These are phyloP conservation scores for Apodemus speciosus DNA, from an alignment of 2,113 vertebrate genomes.

Conservation along the genomic window DNA sequence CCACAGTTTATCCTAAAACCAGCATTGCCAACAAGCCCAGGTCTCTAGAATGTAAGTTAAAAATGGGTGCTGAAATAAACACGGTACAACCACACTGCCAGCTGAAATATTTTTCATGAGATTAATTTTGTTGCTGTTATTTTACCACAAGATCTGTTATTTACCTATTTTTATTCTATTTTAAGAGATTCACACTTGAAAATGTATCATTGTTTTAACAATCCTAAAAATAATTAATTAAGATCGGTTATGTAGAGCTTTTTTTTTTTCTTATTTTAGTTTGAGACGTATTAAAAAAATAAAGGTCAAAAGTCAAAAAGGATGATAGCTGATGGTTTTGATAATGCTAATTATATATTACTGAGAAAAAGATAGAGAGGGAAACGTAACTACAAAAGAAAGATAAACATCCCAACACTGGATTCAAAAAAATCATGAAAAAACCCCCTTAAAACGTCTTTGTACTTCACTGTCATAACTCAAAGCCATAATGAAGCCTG, in stretches of 20 bases:
- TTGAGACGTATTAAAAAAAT: slow-evolving; percentile 72
- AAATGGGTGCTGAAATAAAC: slow-evolving; percentile 52
- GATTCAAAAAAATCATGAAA: slow-evolving; percentile 82
- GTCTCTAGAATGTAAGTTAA: slow-evolving; percentile 43
- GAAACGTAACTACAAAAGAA: slow-evolving; percentile 88
- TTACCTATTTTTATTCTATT: slow-evolving; percentile 51
- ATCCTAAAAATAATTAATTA: slow-evolving; percentile 71
- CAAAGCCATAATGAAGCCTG: slow-evolving; percentile 89
- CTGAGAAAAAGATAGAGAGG: slow-evolving; percentile 89
- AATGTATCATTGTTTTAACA: slow-evolving; percentile 71
- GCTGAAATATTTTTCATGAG: slow-evolving; percentile 62
- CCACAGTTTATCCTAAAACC: slow-evolving; percentile 41
- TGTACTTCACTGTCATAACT: slow-evolving; percentile 88
- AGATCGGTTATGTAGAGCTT: slow-evolving; percentile 54
- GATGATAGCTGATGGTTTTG: slow-evolving; percentile 89
- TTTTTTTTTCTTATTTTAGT: slow-evolving; percentile 76
- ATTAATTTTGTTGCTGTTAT: slow-evolving; percentile 41
- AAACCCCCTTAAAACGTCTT: slow-evolving; percentile 85
- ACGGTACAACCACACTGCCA: not conserved
- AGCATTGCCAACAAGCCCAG: slow-evolving; percentile 49
- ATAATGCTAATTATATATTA: slow-evolving; percentile 90
- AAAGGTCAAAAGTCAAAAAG: slow-evolving; percentile 86
- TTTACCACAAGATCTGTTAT: slow-evolving; percentile 12
- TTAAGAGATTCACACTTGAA: slow-evolving; percentile 38
- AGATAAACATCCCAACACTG: slow-evolving; percentile 87